Base-by-base conservation (phyloP, 2,888 invertebrate species). In the Lampropteryx suffumata region DNA sequence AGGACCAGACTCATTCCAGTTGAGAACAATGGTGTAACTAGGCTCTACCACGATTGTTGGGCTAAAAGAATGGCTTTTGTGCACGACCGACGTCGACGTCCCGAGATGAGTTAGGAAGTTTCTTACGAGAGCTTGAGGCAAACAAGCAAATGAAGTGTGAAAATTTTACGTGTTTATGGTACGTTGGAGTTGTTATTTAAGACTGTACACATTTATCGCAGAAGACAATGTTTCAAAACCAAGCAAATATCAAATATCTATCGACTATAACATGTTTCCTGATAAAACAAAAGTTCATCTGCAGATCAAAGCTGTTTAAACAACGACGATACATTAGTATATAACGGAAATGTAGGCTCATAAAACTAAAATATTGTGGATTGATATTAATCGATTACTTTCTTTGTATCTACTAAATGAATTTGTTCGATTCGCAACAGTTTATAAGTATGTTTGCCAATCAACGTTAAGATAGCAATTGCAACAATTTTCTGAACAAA, bases 1-100 rank as follows among this genome's bases (percentile, higher is more conserved):
- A 67, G 58, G 64, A 66, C 71, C 62, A 65, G 61, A 61, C 67
- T 61, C 53, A 62, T 64, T 68, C 66, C 65, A 69, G 62, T 66
- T 62, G 59, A 69, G 70, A 79, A 87, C 85, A 87, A 86, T 79
- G 69, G 71, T 60, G 61, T 79, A 79, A 79, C 81, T 79, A 82
- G 79, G 65, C 77, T 64, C 70, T 59, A 65, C 68, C 68, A 68
- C 73, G 72, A 79, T 80, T 82, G 83, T 80, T 77, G 63, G 66
- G 53, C 64, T 50, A 52, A 63, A 76, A 80, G 79, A 84, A 84
- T 69, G 68, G 65, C 50, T 67, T 79, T 87, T 84, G 83, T 85
- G 67, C 66, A 56, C 36, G 45, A 56, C 55, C 36, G 36, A 37
- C 37, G 40, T 29, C 32, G 26, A 32, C 33, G 64, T 74, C 70